These are phyloP conservation scores for Autographa gamma DNA, from an alignment of 2,888 invertebrate genomes.

Conservation along the genomic window DNA sequence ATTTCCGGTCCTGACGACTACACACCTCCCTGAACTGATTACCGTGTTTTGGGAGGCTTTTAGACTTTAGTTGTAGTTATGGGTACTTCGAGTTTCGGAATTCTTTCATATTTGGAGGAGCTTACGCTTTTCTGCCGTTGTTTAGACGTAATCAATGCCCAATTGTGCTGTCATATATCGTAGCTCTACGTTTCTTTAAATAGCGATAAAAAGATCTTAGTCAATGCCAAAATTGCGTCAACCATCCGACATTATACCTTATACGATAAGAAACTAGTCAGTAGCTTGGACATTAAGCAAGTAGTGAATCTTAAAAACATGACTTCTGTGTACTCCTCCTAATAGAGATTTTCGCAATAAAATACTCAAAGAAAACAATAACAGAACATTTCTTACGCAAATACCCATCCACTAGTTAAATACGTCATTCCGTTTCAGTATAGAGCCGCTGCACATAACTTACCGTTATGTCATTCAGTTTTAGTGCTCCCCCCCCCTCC, in stretches of 20 bases:
- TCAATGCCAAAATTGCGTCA: too few relatives aligned
- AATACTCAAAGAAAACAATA: not conserved
- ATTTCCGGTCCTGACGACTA: slow-evolving; percentile 82
- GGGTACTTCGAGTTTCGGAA: slow-evolving; percentile 28
- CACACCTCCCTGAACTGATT: slow-evolving; percentile 75
- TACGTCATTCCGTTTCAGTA: not conserved
- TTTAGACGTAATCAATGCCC: too few relatives aligned
- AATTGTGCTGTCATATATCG: too few relatives aligned
- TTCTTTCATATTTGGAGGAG: not conserved
- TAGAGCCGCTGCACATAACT: not conserved
- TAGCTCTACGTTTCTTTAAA: too few relatives aligned
- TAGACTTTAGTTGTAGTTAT: slow-evolving; percentile 34
- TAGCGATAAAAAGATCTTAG: too few relatives aligned
- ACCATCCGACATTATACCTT: too few relatives aligned
- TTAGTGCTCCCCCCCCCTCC: slow-evolving; percentile 19
- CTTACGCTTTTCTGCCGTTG: too few relatives aligned
- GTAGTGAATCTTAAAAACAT: too few relatives aligned
- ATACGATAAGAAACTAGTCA: too few relatives aligned
- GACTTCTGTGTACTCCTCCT: too few relatives aligned
- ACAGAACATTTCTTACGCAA: not conserved
- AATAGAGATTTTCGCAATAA: not conserved
- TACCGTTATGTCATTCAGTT: slow-evolving; percentile 15
- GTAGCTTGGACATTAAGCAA: too few relatives aligned
- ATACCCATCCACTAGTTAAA: not conserved
- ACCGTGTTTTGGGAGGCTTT: slow-evolving; percentile 56